Base-by-base conservation (phyloP, 2,797 vertebrate species). In the Lerista edwardsae region DNA sequence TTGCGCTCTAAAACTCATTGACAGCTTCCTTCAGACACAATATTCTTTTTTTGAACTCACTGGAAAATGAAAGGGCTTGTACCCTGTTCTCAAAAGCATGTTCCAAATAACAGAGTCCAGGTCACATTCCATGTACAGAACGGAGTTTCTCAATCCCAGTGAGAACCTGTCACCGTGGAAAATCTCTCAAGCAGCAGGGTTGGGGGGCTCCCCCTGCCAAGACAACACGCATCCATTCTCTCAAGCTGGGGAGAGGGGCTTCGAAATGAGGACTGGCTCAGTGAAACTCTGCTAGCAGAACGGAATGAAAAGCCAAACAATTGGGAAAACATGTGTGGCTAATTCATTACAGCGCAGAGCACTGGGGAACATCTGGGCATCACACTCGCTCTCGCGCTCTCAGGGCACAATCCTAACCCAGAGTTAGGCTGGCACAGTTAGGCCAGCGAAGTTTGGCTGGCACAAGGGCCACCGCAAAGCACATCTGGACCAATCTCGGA, bases 31-130 rank as follows among this genome's bases (percentile, higher is more conserved):
- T 9, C 36, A 7, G 55, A 71, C 21, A 0, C 82, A 83, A 1
- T 87, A 86, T 3, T 0, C 51, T 89, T n/a, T 79, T 85, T 68
- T 80, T 87, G 87, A 87, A 84, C 76, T 75, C 92, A 82, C 84
- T 51, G 47, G 47, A 88, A 64, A 61, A 61, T 15, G 39, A 41
- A 25, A 39, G 87, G 81, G 75, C 2, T 64, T 27, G 0, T 89
- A 44, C 83, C 86, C 89, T 82, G 81, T 84, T 47, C 84, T 31
- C 61, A 12, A 44, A 55, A 14, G 61, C 25, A 21, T 55, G 81
- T 84, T 86, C 89, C 89, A 85, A 75, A 89, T 91, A 92, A 94
- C 83, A 83, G 91, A 72, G 78, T 68, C 5, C 79, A 75, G 90
- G 85, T 88, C 91, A 86, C 87, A 51, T 51, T 79, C 82, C 93